phyloP scores from a whole-genome alignment of 2,113 vertebrate genomes.

The Neodon shergylaensis region DNA sequence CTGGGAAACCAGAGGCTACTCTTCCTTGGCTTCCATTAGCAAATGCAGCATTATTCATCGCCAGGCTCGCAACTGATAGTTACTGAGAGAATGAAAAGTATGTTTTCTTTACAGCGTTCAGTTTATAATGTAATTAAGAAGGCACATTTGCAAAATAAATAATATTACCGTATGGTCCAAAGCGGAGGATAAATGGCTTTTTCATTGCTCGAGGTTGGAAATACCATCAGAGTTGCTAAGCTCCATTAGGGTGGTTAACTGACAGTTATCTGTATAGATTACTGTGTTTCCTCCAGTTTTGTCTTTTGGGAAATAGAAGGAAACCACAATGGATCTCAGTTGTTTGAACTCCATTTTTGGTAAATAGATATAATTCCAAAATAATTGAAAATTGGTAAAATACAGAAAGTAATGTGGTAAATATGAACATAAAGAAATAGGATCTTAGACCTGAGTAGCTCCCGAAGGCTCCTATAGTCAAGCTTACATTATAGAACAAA shows the following conservation, averaged over 20 bases:
- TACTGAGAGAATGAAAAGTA: conserved; percentile 1
- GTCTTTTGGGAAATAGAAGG: conserved; percentile 31
- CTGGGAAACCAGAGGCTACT: conserved; percentile 8
- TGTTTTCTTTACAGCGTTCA: neutral
- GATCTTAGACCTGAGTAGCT: neutral
- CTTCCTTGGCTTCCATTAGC: neutral
- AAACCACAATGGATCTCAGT: conserved; percentile 14
- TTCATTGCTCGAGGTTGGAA: conserved; percentile 24
- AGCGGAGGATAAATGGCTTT: conserved; percentile 26
- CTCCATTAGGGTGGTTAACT: conserved; percentile 25
- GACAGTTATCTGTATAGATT: conserved; percentile 12
- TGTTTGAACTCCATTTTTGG: conserved; percentile 67
- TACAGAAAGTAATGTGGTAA: neutral
- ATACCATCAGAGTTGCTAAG: neutral
- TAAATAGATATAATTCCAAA: conserved; percentile 71
- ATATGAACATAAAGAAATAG: conserved; percentile 51
- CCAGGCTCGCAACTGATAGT: neutral
- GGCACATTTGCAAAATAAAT: conserved; percentile 34
- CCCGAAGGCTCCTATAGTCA: neutral
- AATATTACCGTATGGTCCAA: neutral
- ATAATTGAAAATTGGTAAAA: conserved; percentile 66
- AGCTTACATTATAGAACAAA: neutral
- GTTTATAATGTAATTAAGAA: conserved; percentile 35
- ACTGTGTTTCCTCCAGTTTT: conserved; percentile 49
- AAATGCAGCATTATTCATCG: neutral